A percentile compares a stretch with the other conserved stretches of the same genome.
Conservation (phyloP, 1,140 invertebrate genomes). For the Apis mellifera region Amel_HAv3.1 CM009932.2:8595501-8596000, state of each 20-base stretch:
- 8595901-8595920: constrained; percentile 17
- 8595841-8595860: neutral
- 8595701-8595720: constrained; percentile 60
- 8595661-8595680: constrained; percentile 16
- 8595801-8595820: constrained; percentile 44
- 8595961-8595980: constrained; percentile 24
- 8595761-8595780: constrained; percentile 62
- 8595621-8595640: neutral
- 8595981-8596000: neutral
- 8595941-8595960: constrained; percentile 17
- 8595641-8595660: constrained; percentile 1
- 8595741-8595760: constrained; percentile 53
- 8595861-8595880: constrained; percentile 29
- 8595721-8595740: constrained; percentile 56
- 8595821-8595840: constrained; percentile 49
- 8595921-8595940: constrained; percentile 29
- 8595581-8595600: neutral
- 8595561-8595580: too few relatives aligned
- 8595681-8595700: constrained; percentile 29
- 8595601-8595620: neutral
- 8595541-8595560: too few relatives aligned
- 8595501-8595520: too few relatives aligned
- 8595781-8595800: constrained; percentile 57
- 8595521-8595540: too few relatives aligned
- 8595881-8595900: too few relatives aligned